A percentile compares a stretch with the other conserved stretches of the same genome.
phyloP scores from a whole-genome alignment of 2,113 vertebrate genomes.

The Campylomormyrus tamandua region DNA sequence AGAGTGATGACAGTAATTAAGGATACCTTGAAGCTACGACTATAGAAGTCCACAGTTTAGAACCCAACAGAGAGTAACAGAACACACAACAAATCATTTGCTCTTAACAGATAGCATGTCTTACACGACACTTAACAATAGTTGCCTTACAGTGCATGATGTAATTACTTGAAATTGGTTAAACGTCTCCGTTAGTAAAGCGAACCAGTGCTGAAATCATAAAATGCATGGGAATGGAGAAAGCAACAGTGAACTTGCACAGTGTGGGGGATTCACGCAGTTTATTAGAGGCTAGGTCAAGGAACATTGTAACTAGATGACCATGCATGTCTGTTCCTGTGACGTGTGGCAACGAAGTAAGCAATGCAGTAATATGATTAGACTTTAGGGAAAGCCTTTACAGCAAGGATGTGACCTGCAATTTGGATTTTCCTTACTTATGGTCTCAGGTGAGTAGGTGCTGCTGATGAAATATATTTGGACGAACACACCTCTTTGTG shows the following conservation, averaged over 20 bases:
- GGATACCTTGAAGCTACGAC: not conserved
- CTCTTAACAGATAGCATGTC: not conserved
- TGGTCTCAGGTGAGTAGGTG: not conserved
- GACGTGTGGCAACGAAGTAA: not conserved
- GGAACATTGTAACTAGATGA: not conserved
- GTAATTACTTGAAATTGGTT: not conserved
- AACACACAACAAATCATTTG: not conserved
- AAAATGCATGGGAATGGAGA: not conserved
- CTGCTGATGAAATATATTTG: not conserved
- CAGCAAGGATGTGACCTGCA: not conserved
- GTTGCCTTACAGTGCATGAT: not conserved
- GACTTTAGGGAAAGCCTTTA: not conserved
- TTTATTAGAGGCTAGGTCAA: not conserved
- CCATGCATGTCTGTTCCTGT: not conserved
- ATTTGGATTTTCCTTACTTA: not conserved
- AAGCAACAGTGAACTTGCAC: not conserved
- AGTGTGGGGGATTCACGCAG: not conserved
- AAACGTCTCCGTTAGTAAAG: not conserved
- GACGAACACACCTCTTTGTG: not conserved
- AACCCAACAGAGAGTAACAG: not conserved
- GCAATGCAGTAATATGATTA: not conserved
- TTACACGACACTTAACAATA: not conserved
- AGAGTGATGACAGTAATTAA: not conserved
- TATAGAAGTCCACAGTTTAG: not conserved
- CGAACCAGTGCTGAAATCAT: not conserved